Evolutionary conservation across 1,140 invertebrate species (phyloP), one percentile per base, ranked within the genome.

Genomic region (Probaryconus sp.): DNA sequence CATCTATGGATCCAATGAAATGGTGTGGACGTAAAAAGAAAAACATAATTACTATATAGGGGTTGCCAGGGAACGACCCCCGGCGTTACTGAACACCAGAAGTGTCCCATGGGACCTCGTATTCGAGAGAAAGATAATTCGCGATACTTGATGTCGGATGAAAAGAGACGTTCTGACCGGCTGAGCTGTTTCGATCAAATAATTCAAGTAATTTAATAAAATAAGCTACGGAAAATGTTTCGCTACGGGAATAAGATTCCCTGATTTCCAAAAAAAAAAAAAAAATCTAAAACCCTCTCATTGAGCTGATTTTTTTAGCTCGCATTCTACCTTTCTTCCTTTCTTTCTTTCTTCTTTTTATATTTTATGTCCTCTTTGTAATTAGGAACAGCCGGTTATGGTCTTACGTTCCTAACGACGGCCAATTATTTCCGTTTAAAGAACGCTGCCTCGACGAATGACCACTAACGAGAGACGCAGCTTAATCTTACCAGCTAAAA

Each of bases 31-130:
- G 78, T 84, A 85, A 85, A 85, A 84, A 84, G 80, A 84, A 85
- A 85, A 84, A 80, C 83, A 84, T 85, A 85, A 85, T 85, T 85
- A 85, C 81, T 81, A 82, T 77, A 84, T 76, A 82, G 83, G 84
- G 83, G 84, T 85, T 84, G 82, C 81, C 64, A 80, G 73, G 78
- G 74, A 76, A 58, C 64, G 67, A 83, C 78, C 80, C 81, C 70
- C 75, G 76, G 43, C 77, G 76, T 84, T 80, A 82, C 76, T 76
- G 76, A 80, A 81, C 67, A 82, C 80, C 81, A 84, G 79, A 84
- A 85, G 81, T 82, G 81, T 78, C 83, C 80, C 81, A 78, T 53
- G 83, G 81, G 83, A 83, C 70, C 43, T 45, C 28, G 43, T 58
- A 48, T 18, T 33, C 35, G 17, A 76, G 50, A 71, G 40, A 61